Conservation (phyloP, 2,113 vertebrate genomes). For the Emydura subglobosa region DNA sequence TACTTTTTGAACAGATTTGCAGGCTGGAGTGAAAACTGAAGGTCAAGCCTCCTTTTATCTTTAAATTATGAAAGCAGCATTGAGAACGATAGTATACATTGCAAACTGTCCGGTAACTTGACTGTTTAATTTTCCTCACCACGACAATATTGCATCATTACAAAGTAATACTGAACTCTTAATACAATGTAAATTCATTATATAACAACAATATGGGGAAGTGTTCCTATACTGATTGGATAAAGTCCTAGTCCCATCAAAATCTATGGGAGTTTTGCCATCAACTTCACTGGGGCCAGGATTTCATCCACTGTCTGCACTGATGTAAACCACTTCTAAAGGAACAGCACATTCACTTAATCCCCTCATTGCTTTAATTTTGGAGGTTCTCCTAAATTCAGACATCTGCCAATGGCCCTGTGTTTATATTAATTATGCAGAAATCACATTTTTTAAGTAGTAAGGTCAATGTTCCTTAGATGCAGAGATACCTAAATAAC, state of each 20-base stretch:
- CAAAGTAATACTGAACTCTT: not conserved
- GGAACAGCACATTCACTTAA: slow-evolving; percentile 30
- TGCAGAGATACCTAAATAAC: slow-evolving; percentile 74
- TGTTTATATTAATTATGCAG: slow-evolving; percentile 76
- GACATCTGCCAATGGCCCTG: slow-evolving; percentile 21
- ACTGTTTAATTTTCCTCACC: not conserved
- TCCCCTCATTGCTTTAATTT: not conserved
- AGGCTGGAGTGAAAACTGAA: slow-evolving; percentile 55
- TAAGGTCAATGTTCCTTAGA: slow-evolving; percentile 78
- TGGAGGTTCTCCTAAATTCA: slow-evolving; percentile 22
- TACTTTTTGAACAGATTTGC: slow-evolving; percentile 29
- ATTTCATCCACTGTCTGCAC: not conserved
- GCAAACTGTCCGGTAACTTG: slow-evolving; percentile 43
- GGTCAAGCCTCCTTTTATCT: not conserved
- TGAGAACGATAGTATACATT: slow-evolving; percentile 9
- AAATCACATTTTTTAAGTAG: slow-evolving; percentile 72
- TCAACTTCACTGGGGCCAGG: not conserved
- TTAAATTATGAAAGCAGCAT: slow-evolving; percentile 8
- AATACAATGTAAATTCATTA: not conserved
- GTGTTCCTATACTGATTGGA: not conserved
- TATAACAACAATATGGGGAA: not conserved
- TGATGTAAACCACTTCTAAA: slow-evolving; percentile 48
- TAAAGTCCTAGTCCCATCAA: not conserved
- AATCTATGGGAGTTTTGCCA: not conserved
- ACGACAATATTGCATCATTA: not conserved